A percentile compares a stretch with the other conserved stretches of the same genome.
Evolutionary conservation across 2,113 vertebrate genomes (phyloP).

Genomic region (Dicerorhinus sumatrensis): DNA sequence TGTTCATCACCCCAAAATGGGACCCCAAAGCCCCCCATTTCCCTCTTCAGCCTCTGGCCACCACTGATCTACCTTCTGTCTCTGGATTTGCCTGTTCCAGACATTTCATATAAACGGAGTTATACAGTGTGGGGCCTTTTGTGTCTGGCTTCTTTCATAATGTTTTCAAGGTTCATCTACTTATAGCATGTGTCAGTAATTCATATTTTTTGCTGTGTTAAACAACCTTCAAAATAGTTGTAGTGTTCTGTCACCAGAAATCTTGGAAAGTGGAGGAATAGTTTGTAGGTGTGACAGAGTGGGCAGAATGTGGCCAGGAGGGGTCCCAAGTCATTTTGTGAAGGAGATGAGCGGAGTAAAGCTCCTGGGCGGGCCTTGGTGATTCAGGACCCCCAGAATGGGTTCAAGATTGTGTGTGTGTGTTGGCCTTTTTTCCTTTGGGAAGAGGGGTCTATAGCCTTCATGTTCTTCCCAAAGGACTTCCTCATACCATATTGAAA

Average conservation of each 20-base stretch:
- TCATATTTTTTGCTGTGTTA: neutral
- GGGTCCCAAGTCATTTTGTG: neutral
- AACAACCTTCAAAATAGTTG: neutral
- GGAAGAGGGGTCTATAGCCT: neutral
- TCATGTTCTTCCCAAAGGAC: neutral
- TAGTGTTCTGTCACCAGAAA: neutral
- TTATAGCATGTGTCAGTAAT: neutral
- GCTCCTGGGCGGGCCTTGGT: no score
- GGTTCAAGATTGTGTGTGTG: rapidly evolving
- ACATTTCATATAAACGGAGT: rapidly evolving
- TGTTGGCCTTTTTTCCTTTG: neutral
- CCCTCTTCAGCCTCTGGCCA: neutral
- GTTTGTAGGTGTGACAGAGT: neutral
- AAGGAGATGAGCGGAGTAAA: neutral
- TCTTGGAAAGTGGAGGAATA: neutral
- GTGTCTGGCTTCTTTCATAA: neutral
- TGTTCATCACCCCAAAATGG: rapidly evolving
- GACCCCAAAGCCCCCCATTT: no score
- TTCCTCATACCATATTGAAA: neutral
- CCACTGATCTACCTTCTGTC: rapidly evolving
- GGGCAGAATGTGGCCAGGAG: neutral
- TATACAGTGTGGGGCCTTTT: rapidly evolving
- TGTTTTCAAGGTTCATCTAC: neutral
- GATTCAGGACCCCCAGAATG: rapidly evolving
- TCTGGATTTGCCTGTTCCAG: neutral